phyloP scores from a whole-genome alignment of 1,140 invertebrate genomes.

The Plectrocnemia conspersa region DNA sequence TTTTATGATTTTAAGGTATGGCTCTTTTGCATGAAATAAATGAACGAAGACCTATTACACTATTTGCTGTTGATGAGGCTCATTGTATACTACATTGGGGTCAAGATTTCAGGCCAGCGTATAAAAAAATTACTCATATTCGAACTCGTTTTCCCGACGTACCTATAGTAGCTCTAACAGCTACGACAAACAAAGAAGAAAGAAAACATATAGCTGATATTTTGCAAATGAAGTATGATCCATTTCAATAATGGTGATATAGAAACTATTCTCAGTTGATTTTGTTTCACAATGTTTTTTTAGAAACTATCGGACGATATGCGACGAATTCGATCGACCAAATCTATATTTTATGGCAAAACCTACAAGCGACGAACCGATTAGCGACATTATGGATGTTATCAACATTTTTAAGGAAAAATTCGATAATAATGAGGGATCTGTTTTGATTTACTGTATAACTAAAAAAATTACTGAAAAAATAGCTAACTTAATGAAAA shows the following conservation, averaged over 20 bases:
- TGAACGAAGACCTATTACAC: slow-evolving; percentile 47
- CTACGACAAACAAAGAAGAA: slow-evolving; percentile 66
- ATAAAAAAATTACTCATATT: slow-evolving; percentile 55
- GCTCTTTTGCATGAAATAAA: slow-evolving; percentile 41
- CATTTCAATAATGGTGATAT: too few relatives aligned
- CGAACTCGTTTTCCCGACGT: slow-evolving; percentile 55
- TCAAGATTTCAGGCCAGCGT: slow-evolving; percentile 71
- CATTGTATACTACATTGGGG: slow-evolving; percentile 81
- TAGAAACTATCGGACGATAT: slow-evolving; percentile 52
- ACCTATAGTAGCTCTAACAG: slow-evolving; percentile 71
- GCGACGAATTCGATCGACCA: slow-evolving; percentile 64
- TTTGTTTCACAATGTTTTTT: slow-evolving; percentile 33
- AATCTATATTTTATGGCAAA: slow-evolving; percentile 66
- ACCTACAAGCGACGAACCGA: slow-evolving; percentile 40
- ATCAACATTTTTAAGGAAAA: slow-evolving; percentile 21
- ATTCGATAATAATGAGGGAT: slow-evolving; percentile 40
- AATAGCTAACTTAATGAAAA: slow-evolving; percentile 51
- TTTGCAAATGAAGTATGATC: slow-evolving; percentile 4
- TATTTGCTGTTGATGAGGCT: slow-evolving; percentile 68
- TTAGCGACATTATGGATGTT: slow-evolving; percentile 38
- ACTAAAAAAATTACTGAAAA: slow-evolving; percentile 64
- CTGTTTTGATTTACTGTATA: slow-evolving; percentile 72
- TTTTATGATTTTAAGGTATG: slow-evolving; percentile 28
- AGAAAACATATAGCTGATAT: slow-evolving; percentile 50
- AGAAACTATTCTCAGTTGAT: too few relatives aligned